Evolutionary conservation across 2,113 vertebrate species (phyloP).

Genomic region (Jacana jacana): DNA sequence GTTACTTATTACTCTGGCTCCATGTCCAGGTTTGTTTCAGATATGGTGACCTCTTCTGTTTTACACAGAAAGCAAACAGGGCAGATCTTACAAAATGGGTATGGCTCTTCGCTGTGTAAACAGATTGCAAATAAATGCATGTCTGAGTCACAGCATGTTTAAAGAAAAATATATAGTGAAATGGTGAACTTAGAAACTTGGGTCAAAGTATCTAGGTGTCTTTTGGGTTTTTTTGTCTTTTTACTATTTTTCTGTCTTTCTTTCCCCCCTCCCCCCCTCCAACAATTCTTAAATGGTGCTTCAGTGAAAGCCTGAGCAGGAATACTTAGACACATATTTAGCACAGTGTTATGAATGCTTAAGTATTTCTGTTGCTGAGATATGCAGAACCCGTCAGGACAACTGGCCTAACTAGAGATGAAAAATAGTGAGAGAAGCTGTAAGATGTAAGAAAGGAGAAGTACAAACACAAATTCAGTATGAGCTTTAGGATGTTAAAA

Average conservation of each 20-base stretch:
- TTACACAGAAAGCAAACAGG: background rate
- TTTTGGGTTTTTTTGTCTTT: no score
- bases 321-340: background rate
- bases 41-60: conserved; percentile 3
- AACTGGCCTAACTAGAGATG: no score
- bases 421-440: no score
- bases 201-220: background rate
- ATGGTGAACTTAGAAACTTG: background rate
- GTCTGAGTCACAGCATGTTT: background rate
- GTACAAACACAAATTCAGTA: no score
- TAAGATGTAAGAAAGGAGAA: no score
- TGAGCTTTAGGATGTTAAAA: no score
- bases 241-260: no score
- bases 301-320: background rate
- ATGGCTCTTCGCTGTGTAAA: background rate
- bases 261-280: no score
- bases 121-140: background rate
- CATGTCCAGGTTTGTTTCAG: conserved; percentile 16
- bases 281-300: background rate
- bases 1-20: background rate
- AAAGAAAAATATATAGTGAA: background rate
- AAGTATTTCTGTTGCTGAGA: conserved; percentile 5
- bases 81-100: background rate
- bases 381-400: no score
- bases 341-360: background rate